These are phyloP conservation scores for Chymomyza procnemis DNA, from an alignment of 2,888 invertebrate genomes.

Conservation along the genomic window DNA sequence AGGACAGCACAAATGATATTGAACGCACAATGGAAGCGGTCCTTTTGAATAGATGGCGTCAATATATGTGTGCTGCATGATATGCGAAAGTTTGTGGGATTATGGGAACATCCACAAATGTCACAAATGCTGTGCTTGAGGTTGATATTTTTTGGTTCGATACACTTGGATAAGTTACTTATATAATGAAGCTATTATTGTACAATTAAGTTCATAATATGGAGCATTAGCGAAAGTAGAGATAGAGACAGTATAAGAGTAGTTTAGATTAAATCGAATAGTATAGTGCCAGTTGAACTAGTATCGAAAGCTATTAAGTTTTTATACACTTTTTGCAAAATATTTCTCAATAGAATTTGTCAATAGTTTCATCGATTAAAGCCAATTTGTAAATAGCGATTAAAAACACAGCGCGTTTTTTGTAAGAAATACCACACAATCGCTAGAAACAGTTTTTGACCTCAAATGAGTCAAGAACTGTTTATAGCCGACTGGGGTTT, in stretches of 20 bases:
- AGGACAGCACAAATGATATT: conserved; percentile 68
- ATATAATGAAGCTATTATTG: conserved; percentile 15
- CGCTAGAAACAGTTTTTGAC: background rate
- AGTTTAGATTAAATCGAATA: conserved; percentile 32
- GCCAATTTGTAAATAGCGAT: conserved; percentile 32
- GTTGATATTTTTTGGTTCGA: background rate
- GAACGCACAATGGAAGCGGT: conserved; percentile 22
- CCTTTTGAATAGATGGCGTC: conserved; percentile 10
- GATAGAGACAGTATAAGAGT: conserved; percentile 26
- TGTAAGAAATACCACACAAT: background rate
- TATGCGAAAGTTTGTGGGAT: conserved; percentile 38
- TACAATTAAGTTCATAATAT: conserved; percentile 4
- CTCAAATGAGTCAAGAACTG: background rate
- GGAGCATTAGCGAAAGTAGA: conserved; percentile 36
- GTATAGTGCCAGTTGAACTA: conserved; percentile 57
- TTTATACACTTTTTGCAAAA: background rate
- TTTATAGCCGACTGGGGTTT: background rate
- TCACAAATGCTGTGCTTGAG: background rate
- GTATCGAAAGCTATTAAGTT: conserved; percentile 14
- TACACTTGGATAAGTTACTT: background rate
- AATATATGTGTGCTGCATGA: conserved; percentile 57
- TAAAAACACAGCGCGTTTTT: conserved; percentile 56
- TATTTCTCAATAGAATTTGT: background rate
- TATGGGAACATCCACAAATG: background rate
- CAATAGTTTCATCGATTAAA: conserved; percentile 10